Conservation (phyloP, 2,113 vertebrate species). For the Poecile atricapillus region DNA sequence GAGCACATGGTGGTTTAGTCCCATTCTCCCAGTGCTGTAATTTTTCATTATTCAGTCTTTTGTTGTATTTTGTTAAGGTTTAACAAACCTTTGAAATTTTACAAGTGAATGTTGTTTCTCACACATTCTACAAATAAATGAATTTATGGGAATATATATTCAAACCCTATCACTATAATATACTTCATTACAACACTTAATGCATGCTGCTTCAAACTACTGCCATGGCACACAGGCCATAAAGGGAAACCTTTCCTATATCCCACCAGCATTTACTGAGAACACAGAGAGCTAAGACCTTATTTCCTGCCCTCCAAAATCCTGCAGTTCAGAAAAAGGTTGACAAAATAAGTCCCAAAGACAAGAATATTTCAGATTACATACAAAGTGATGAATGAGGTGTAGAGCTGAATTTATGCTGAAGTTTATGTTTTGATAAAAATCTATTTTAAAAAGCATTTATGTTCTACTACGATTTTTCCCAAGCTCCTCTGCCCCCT, state of each 20-base stretch:
- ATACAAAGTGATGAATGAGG: conserved; percentile 16
- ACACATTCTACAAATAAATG: not conserved
- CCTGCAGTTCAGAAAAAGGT: conserved; percentile 3
- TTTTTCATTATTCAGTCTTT: too few species aligned
- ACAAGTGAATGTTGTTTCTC: too few species aligned
- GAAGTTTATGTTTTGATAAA: conserved; percentile 52
- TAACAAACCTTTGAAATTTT: too few species aligned
- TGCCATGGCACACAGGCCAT: not conserved
- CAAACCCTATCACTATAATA: not conserved
- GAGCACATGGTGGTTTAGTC: too few species aligned
- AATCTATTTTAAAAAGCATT: conserved; percentile 49
- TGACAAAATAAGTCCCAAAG: conserved; percentile 9
- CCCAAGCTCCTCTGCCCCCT: conserved; percentile 60
- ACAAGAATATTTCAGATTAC: conserved; percentile 15
- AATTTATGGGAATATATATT: not conserved
- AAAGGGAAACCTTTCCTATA: not conserved
- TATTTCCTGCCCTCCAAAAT: not conserved
- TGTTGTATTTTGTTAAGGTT: too few species aligned
- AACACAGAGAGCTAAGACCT: not conserved
- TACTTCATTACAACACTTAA: not conserved
- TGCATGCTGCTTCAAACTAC: not conserved
- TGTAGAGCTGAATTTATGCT: conserved; percentile 9
- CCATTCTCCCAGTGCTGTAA: too few species aligned
- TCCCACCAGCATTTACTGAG: not conserved
- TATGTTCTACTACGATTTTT: conserved; percentile 25